Base-by-base conservation (phyloP, 2,888 invertebrate genomes). In the Patella pellucida region DNA sequence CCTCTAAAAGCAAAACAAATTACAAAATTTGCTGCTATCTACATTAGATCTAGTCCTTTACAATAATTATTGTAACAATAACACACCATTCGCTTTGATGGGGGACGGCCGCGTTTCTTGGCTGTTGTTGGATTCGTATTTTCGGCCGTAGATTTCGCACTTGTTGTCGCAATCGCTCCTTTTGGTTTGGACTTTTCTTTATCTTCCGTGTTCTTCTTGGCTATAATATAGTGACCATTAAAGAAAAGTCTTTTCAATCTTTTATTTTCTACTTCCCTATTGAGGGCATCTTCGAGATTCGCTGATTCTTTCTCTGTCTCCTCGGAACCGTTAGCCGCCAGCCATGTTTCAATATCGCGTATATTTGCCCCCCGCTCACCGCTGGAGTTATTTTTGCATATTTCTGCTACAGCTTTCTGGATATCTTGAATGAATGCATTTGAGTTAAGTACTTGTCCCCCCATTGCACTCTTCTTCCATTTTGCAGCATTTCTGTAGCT, bases 401-500 rank as follows among this genome's bases (percentile, higher is more conserved):
- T 62, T 62, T 62, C 62, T 11, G 54, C 23, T 23, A 81, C 76
- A 19, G 81, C 81, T 14, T 71, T 72, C 15, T 62, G 52, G 7
- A 83, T 27, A 19, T 68, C 70, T 14, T 75, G 73, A 67, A 78
- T 79, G 19, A 72, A 74, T 62, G 81, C 75, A 69, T 73, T 79
- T 23, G 84, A 79, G 72, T 83, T 85, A 52, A 81, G 76, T n/a
- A 81, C 79, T 56, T 81, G 82, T 15, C 82, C 83, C 52, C 82
- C 81, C 52, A 84, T 94, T 94, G 77, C 78, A 19, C 93, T 93
- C 93, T 94, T 92, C 94, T 89, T 86, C 86, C 90, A 90, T 82
- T 89, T 95, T 74, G 95, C 94, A 72, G 95, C 95, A 92, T 95
- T 95, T 84, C 96, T 93, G 89, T 96, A 96, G 92, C 95, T 95